A percentile compares a stretch with the other conserved stretches of the same genome.
These are phyloP conservation scores for Gymnobelideus leadbeateri DNA, from an alignment of 2,113 vertebrate genomes.

Conservation along the genomic window DNA sequence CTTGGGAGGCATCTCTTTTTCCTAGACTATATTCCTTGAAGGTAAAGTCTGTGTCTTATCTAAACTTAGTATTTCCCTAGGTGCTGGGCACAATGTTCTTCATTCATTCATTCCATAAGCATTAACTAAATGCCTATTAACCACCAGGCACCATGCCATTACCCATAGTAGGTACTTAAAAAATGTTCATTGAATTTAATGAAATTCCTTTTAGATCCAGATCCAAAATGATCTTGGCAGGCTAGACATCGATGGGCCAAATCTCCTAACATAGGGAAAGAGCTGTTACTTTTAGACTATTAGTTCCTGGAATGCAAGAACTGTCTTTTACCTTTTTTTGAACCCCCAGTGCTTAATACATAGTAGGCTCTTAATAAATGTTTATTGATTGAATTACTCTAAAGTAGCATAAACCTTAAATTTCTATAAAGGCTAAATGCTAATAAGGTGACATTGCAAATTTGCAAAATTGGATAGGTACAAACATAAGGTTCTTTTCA, in stretches of 20 bases:
- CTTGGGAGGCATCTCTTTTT: not conserved
- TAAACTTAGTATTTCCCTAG: not conserved
- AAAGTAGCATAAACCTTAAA: not conserved
- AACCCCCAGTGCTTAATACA: not conserved
- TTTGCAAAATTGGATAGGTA: not conserved
- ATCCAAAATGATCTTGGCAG: not conserved
- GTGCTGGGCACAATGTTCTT: not conserved
- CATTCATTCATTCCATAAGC: not conserved
- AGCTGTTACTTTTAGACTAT: not conserved
- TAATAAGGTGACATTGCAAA: no score
- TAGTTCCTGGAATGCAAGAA: not conserved
- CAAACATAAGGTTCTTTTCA: not conserved
- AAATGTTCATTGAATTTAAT: not conserved
- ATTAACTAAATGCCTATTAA: not conserved
- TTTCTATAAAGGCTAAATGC: not conserved
- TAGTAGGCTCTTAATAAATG: not conserved
- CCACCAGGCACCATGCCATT: not conserved
- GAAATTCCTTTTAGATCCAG: not conserved
- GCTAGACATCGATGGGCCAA: not conserved
- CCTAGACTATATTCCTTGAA: not conserved
- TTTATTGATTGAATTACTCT: not conserved
- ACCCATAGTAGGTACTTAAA: not conserved
- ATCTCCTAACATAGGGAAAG: not conserved
- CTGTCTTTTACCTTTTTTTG: not conserved
- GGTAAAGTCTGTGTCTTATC: no score